Conservation (phyloP, 2,797 vertebrate genomes). For the Alosa sapidissima region DNA sequence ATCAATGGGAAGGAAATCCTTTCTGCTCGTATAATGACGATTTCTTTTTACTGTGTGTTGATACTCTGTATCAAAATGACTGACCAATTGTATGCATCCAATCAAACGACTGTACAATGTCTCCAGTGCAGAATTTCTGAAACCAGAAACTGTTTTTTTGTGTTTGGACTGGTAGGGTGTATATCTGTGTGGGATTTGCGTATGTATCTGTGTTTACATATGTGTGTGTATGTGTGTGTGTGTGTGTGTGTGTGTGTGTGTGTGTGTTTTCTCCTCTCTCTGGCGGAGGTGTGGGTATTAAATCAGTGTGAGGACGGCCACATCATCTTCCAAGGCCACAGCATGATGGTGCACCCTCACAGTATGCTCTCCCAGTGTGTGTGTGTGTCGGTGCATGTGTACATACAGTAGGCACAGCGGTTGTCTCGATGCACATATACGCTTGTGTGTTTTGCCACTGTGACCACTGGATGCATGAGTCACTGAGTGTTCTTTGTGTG, state of each 20-base stretch:
- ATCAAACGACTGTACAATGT: not conserved
- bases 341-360: constrained; percentile 11
- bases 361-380: not conserved
- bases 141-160: not conserved
- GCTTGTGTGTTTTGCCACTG: not conserved
- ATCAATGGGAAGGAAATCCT: not conserved
- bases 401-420: not conserved
- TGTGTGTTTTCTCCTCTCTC: not conserved
- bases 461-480: constrained; percentile 9
- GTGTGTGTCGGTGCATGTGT: not conserved
- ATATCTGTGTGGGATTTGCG: not conserved
- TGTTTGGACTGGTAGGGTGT: not conserved
- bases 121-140: not conserved
- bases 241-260: not conserved
- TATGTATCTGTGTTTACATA: not conserved
- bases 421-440: not conserved
- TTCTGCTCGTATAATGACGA: not conserved
- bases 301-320: constrained; percentile 21
- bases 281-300: not conserved
- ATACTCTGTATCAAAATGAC: not conserved
- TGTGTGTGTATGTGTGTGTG: not conserved
- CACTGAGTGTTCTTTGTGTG: not conserved
- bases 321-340: constrained; percentile 23
- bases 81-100: not conserved
- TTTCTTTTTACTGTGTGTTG: not conserved